Percentiles rank a stretch among this genome's conserved stretches.
Conservation (phyloP, 2,113 vertebrate genomes). For the Corythaixoides concolor region DNA sequence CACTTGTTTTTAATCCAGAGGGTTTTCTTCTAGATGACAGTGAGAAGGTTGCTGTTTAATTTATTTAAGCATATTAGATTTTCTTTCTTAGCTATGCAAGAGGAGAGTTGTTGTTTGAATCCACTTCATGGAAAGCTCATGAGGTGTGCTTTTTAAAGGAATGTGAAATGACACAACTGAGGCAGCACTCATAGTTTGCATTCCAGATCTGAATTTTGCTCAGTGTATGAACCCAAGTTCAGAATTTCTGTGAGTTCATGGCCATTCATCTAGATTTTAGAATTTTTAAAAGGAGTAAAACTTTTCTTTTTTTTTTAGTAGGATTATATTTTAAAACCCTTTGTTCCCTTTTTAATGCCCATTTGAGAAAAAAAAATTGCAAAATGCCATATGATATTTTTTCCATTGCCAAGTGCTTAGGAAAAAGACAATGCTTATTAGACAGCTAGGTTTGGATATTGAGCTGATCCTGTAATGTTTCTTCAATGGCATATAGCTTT, state of each 20-base stretch:
- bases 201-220: background rate
- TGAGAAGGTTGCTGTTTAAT: background rate
- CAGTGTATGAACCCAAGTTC: background rate
- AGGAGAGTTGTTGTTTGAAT: background rate
- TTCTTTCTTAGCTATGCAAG: background rate
- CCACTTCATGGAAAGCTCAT: background rate
- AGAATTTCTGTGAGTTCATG: background rate
- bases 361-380: background rate
- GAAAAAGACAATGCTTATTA: background rate
- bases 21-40: background rate
- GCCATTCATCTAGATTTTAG: background rate
- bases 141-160: background rate
- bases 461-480: background rate
- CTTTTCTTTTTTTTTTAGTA: background rate
- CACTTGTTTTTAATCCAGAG: background rate
- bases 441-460: background rate
- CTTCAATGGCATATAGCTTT: background rate
- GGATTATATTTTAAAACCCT: background rate
- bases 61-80: background rate
- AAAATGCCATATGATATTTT: background rate
- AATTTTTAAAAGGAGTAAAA: background rate
- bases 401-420: background rate
- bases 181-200: background rate
- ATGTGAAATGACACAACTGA: background rate
- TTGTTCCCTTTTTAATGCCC: background rate